Base-by-base conservation (phyloP, 1,140 invertebrate species). In the Lasioglossum baleicum region DNA sequence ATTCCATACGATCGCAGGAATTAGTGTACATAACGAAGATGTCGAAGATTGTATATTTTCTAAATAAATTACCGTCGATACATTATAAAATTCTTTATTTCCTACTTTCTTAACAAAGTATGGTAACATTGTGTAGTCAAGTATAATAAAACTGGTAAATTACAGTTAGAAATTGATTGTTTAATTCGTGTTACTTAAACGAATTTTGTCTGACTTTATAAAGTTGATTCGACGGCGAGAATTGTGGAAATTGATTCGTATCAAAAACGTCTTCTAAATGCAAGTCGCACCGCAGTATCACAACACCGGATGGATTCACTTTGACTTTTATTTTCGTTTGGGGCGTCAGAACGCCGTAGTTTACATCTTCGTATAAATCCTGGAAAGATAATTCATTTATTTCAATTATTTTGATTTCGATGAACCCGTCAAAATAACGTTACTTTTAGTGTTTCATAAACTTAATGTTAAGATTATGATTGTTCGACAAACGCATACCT, bases 261-360 rank as follows among this genome's bases (percentile, higher is more conserved):
- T 84, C 90, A 88, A 90, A 94, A 79, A 93, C 93, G 72, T 92
- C 90, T 3, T 95, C 94, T 17, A 94, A 94, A 88, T 97, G 95
- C 13, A 97, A 95, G 90, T 97, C 95, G 60, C 96, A 96, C 85
- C 96, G 94, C n/a, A 97, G 92, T 89, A 97, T 97, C 44, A 97
- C 97, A 85, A 97, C 96, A 89, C 97, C 97, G 90, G 98, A 98
- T 84, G 98, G 98, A 93, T 99, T 98, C 2, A 99, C 97, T 94
- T 97, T 97, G 35, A 98, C 97, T 93, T 97, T 98, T 85, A 99
- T 97, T 91, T 97, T 97, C 26, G 98, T 97, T 89, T 96, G 95
- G 0, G 97, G 96, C 40, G 95, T 96, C 56, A 98, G 92, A 71
- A 97, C 94, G 64, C 97, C 97, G 87, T 97, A 97, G 87, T 97